phyloP scores from a whole-genome alignment of 2,797 vertebrate genomes.

The Novumbra hubbsi region DNA sequence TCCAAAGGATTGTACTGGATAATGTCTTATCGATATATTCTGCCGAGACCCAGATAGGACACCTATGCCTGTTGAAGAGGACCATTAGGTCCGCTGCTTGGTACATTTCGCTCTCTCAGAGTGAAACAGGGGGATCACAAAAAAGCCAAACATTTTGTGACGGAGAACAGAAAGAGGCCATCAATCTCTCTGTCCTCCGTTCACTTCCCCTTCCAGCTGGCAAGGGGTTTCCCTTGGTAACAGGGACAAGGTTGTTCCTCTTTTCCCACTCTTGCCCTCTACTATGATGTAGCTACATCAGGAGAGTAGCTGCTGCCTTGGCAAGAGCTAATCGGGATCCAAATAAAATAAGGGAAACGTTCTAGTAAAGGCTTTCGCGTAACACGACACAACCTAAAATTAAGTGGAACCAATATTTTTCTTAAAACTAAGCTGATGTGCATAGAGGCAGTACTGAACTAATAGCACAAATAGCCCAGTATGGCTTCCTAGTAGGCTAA shows the following conservation, averaged over 20 bases:
- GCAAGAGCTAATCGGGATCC: not conserved
- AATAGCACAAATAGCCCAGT: not conserved
- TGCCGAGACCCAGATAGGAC: not conserved
- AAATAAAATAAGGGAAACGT: not conserved
- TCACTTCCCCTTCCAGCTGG: not conserved
- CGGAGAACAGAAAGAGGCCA: not conserved
- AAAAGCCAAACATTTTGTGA: not conserved
- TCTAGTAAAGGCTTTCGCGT: too few species aligned
- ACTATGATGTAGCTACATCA: not conserved
- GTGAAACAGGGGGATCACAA: not conserved
- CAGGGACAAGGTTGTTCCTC: not conserved
- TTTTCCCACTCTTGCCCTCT: conserved; percentile 10
- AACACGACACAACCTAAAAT: too few species aligned
- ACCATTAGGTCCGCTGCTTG: not conserved
- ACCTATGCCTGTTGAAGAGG: not conserved
- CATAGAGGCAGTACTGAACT: not conserved
- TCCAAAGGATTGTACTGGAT: not conserved
- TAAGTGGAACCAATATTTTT: not conserved
- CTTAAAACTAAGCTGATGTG: not conserved
- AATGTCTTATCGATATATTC: conserved; percentile 1
- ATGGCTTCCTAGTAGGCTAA: not conserved
- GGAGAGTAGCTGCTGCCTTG: too few species aligned
- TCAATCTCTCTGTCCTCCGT: conserved; percentile 7
- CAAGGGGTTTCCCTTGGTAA: too few species aligned
- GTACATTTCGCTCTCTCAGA: not conserved